Evolutionary conservation across 2,888 invertebrate species (phyloP).

Genomic region (Listrodromus nycthemerus): DNA sequence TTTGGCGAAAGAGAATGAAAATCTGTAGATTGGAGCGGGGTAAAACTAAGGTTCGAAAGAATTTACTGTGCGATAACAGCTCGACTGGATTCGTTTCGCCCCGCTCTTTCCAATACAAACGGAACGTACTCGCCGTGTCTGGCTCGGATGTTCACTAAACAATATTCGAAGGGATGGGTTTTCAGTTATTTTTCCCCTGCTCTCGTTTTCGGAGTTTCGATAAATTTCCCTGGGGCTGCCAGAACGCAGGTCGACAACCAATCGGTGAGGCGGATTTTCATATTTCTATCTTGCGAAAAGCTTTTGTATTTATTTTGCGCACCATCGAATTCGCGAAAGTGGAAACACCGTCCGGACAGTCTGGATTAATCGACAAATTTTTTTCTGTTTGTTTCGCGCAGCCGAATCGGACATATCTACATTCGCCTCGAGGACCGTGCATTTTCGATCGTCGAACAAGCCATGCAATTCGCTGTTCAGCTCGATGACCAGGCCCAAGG

Average conservation of each 20-base stretch:
- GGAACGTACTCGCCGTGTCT: not conserved
- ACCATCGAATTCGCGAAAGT: not conserved
- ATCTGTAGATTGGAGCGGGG: not conserved
- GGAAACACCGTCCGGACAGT: not conserved
- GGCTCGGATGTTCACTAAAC: slow-evolving; percentile 1
- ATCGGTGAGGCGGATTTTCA: too few relatives aligned
- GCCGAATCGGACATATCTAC: slow-evolving; percentile 96
- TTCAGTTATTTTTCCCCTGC: not conserved
- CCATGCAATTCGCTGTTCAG: slow-evolving; percentile 91
- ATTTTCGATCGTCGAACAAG: slow-evolving; percentile 90
- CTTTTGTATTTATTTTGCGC: not conserved
- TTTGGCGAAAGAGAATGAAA: not conserved
- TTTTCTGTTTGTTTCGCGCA: slow-evolving; percentile 85
- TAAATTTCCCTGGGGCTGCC: slow-evolving; percentile 14
- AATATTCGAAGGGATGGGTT: not conserved
- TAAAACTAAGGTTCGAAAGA: too few relatives aligned
- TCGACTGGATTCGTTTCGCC: too few relatives aligned
- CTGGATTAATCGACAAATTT: slow-evolving; percentile 47
- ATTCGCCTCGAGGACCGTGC: slow-evolving; percentile 92
- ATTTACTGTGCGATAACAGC: too few relatives aligned
- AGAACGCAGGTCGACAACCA: not conserved
- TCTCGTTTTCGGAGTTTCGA: not conserved
- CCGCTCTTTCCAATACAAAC: not conserved
- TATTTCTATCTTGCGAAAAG: not conserved
- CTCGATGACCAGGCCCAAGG: slow-evolving; percentile 90